These are phyloP conservation scores for Drosophila suzukii DNA, from an alignment of 1,140 invertebrate genomes.

Conservation along the genomic window DNA sequence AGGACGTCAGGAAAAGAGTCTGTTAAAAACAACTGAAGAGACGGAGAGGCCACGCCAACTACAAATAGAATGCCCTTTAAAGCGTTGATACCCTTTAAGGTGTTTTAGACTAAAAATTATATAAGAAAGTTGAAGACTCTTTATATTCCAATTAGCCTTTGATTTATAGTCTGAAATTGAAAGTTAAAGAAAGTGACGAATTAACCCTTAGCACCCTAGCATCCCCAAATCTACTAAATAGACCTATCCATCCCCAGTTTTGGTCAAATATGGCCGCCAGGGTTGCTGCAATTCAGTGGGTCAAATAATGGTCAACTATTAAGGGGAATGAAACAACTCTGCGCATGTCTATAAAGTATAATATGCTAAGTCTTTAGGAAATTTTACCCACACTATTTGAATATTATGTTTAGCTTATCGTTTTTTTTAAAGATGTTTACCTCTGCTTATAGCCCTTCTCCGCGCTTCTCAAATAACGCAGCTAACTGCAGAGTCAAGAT, in stretches of 20 bases:
- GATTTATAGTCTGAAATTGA: neutral
- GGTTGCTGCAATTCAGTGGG: slow-evolving; percentile 18
- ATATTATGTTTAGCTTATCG: neutral
- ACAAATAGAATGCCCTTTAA: neutral
- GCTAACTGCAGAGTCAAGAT: too few relatives aligned
- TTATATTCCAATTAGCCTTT: neutral
- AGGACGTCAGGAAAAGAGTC: neutral
- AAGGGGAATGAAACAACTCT: neutral
- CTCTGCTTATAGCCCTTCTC: neutral
- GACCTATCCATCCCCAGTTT: slow-evolving; percentile 22
- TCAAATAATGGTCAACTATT: slow-evolving; percentile 19
- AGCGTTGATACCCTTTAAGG: neutral
- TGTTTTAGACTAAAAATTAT: neutral
- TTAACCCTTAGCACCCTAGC: neutral
- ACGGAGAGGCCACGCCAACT: too few relatives aligned
- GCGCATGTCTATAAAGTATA: slow-evolving; percentile 21
- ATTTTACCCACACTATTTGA: neutral
- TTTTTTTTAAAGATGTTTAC: neutral
- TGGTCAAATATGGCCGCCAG: slow-evolving; percentile 41
- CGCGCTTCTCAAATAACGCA: neutral
- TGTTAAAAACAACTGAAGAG: neutral
- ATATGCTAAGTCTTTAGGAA: neutral
- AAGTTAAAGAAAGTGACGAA: neutral
- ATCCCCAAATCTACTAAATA: neutral
- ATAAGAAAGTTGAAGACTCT: too few relatives aligned